These are phyloP conservation scores for Leptothorax acervorum DNA, from an alignment of 2,888 invertebrate genomes.

Conservation along the genomic window DNA sequence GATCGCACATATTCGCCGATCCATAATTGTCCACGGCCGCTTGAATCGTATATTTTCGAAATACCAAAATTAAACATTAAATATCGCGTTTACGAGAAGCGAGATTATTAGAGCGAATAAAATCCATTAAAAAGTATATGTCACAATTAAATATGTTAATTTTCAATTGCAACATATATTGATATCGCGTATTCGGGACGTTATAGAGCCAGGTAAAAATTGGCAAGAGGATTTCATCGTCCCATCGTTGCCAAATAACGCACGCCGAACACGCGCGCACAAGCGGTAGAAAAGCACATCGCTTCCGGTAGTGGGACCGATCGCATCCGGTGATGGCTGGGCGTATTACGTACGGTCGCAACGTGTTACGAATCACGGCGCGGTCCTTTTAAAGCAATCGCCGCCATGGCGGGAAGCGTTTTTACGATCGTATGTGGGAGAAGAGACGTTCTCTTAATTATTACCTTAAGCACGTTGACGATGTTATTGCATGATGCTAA, in stretches of 20 bases:
- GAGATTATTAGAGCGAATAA: not conserved
- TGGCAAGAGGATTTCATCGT: not conserved
- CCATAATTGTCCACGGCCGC: not conserved
- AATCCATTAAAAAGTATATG: not conserved
- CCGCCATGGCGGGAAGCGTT: slow-evolving; percentile 36
- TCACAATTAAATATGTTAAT: not conserved
- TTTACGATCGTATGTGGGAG: slow-evolving; percentile 8
- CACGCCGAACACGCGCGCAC: slow-evolving; percentile 45
- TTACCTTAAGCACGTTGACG: slow-evolving; percentile 41
- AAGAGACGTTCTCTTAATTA: slow-evolving; percentile 8
- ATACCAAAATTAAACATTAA: not conserved
- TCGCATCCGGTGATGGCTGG: slow-evolving; percentile 71
- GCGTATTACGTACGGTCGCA: slow-evolving; percentile 63
- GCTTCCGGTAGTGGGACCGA: slow-evolving; percentile 71
- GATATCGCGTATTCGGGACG: too few species aligned
- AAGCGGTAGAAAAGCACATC: slow-evolving; percentile 46
- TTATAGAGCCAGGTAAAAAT: not conserved
- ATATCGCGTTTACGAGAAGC: not conserved
- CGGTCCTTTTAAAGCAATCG: slow-evolving; percentile 38
- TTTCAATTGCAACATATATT: not conserved
- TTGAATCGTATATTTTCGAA: not conserved
- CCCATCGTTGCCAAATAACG: slow-evolving; percentile 34
- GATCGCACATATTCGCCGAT: not conserved
- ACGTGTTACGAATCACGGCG: slow-evolving; percentile 52
- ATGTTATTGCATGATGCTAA: slow-evolving; percentile 6